A percentile compares a stretch with the other conserved stretches of the same genome.
Conservation (phyloP, 2,888 invertebrate species). For the Lasioglossum malachurum region DNA sequence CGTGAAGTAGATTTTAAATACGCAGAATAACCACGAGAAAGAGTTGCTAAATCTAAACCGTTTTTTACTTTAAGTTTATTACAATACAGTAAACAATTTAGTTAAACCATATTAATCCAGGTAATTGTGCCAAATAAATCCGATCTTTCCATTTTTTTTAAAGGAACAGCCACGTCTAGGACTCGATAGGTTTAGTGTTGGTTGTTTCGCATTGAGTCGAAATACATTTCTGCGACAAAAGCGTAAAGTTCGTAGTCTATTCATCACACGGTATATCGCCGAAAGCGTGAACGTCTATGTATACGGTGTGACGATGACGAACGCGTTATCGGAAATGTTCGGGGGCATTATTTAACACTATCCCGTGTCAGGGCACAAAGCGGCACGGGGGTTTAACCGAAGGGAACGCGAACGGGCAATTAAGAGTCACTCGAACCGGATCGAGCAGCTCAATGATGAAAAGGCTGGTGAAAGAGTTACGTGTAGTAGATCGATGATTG, state of each 20-base stretch:
- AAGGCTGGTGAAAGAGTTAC: conserved; percentile 6
- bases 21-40: neutral
- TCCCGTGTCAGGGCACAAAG: neutral
- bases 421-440: conserved; percentile 22
- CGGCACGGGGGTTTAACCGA: neutral
- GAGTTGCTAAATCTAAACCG: no score
- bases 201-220: neutral
- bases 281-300: neutral
- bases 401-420: neutral
- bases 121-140: neutral
- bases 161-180: neutral
- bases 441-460: conserved; percentile 1
- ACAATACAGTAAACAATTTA: neutral
- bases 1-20: neutral
- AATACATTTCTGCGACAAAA: neutral
- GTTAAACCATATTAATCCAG: neutral
- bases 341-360: neutral
- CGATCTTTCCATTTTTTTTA: neutral
- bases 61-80: no score
- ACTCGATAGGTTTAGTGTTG: neutral
- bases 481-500: conserved; percentile 44
- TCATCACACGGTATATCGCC: neutral
- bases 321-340: neutral
- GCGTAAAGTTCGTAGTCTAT: neutral
- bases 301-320: neutral